Base-by-base conservation (phyloP, 2,888 invertebrate genomes). In the Eupithecia exiguata region DNA sequence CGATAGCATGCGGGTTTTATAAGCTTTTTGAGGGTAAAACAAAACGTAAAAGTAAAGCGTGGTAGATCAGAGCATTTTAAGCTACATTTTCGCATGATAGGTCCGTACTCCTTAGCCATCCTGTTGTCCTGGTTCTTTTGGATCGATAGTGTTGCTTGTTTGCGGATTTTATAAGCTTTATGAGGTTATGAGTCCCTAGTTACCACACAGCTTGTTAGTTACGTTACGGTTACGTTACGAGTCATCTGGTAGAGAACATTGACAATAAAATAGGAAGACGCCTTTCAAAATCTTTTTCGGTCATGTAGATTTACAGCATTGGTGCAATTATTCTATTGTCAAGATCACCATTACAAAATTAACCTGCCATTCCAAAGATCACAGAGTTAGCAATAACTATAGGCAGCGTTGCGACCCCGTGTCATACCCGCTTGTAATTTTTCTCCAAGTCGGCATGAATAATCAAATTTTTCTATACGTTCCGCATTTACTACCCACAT, bases 401-500 rank as follows among this genome's bases (percentile, higher is more conserved):
- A 71, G 61, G 40, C 68, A 38, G 69, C 62, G 63, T 68, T 40
- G 63, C 76, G 76, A 76, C 74, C 76, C 87, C 87, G 86, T 88
- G 88, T 89, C 90, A 88, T 88, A 89, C 86, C 84, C 84, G 86
- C 87, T 87, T 87, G 90, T 92, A 91, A 89, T 92, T 91, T 92
- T 93, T 92, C 88, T 88, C 90, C 87, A 88, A 92, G 88, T 91
- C 90, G 89, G 88, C 93, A 92, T 94, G 94, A 94, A 92, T 94
- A 93, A 92, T 92, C 94, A 93, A 91, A 93, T 93, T 93, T 93
- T 92, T 92, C 91, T 92, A 91, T 92, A 91, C 92, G 91, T 90
- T 90, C 91, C 91, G 90, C 89, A 88, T 92, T 92, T 91, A 90
- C 90, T 89, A 87, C 84, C 88, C 83, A 84, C 79, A 86, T 80